Base-by-base conservation (phyloP, 2,888 invertebrate species). In the Agrenia bidenticulata region DNA sequence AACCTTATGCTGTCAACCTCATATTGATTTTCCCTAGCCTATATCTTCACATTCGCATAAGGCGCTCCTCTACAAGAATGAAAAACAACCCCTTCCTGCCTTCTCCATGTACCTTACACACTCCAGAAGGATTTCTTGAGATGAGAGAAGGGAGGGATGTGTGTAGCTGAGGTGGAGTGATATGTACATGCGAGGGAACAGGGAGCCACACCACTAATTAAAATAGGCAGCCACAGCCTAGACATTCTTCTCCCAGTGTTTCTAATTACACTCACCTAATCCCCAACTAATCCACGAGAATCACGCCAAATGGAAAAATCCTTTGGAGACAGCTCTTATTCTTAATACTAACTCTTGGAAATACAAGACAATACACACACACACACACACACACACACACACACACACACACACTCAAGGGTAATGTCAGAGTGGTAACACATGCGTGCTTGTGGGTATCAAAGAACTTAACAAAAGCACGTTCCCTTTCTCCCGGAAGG, bases 191-290 rank as follows among this genome's bases (percentile, higher is more conserved):
- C 24, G 19, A 51, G 51, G 13, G 23, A 51, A 55, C n/a, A n/a
- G n/a, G n/a, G n/a, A n/a, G n/a, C 55, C 21, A 55, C 61, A 61
- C 64, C 57, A 67, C 63, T 67, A 67, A 67, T 67, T 67, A 67
- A 67, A 67, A 67, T 63, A 67, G 67, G 64, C 67, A 59, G 67
- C 62, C 63, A 60, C 61, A 61, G 53, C 60, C 41, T 37, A 50
- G 23, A 19, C 55, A 58, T 37, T 60, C 42, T 4, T n/a, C 32
- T 41, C 37, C 24, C 63, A 64, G 67, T 64, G 64, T 67, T 68
- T 70, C 67, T 71, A 70, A 72, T 72, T 71, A 74, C 71, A 69
- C 70, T 53, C 66, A 60, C 65, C 71, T 68, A 69, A 70, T 70
- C 67, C 65, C 64, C 37, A 61, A 61, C 69, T 70, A 69, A 73